Evolutionary conservation across 1,140 invertebrate genomes (phyloP), one percentile per base, ranked within the genome.

Genomic region (Belonocnema kinseyi): DNA sequence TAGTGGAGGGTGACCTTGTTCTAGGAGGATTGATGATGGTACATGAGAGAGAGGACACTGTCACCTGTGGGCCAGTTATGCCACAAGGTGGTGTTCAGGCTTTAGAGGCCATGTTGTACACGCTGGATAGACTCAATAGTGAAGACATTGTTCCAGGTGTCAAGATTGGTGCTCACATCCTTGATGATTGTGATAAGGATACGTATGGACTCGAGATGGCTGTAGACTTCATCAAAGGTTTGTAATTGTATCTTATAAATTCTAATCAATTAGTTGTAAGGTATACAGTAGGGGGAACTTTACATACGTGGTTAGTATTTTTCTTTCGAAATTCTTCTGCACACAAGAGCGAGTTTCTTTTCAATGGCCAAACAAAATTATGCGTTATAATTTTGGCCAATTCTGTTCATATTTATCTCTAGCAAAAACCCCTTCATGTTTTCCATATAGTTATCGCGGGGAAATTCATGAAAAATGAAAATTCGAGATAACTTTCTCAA

Each of bases 191-290:
- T 91, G 98, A 99, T 91, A 97, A 97, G 90, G 98, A 99, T 88
- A 99, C 97, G 1, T 98, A 98, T 88, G 98, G 98, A 7, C 91
- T 99, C 50, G 97, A 99, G 86, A 98, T 99, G 95, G 97, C 97
- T 10, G 96, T 99, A 12, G 97, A 99, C 90, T 99, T 99, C 88
- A 99, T 99, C 78, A 97, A 98, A 95, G 97, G 98, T 98, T 91
- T 93, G 94, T 85, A 2, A 50, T 16, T 14, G 3, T 11, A 16
- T 17, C 7, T 17, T 17, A 56, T 17, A 56, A 17, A 56, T n/a
- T 16, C 8, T 16, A 54, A n/a, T 54, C 14, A n/a, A 17, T 54
- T n/a, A 14, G 17, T 8, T 54, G 7, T n/a, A 54, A 7, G 17
- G 17, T 54, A 1, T 54, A 54, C 53, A 17, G 6, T 33, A 33